These are phyloP conservation scores for Plecotus auritus DNA, from an alignment of 2,113 vertebrate genomes.

Conservation along the genomic window DNA sequence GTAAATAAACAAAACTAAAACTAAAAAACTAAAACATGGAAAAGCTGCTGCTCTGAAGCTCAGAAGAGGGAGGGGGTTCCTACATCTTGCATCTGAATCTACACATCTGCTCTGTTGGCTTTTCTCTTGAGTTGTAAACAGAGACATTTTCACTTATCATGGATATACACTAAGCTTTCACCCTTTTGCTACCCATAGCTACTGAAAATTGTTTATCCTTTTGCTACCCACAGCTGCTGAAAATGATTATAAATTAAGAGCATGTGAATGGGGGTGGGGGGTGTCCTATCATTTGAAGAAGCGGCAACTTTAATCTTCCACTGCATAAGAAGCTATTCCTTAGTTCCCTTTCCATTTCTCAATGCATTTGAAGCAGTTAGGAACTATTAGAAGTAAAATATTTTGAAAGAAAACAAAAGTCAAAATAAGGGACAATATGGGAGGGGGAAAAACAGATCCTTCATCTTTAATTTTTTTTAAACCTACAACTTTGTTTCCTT, in stretches of 20 bases:
- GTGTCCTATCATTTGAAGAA: neutral
- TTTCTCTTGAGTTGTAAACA: conserved; percentile 21
- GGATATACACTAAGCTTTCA: conserved; percentile 17
- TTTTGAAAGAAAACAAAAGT: conserved; percentile 32
- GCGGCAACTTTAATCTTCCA: neutral
- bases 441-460: neutral
- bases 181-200: neutral
- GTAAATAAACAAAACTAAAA: conserved; percentile 2
- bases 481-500: neutral
- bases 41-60: neutral
- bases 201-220: conserved; percentile 24
- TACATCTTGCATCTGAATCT: neutral
- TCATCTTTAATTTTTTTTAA: neutral
- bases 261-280: neutral
- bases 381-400: neutral
- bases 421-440: neutral
- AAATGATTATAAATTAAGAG: conserved; percentile 33
- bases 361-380: neutral
- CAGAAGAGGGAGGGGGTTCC: neutral
- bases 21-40: neutral
- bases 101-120: neutral
- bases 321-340: neutral
- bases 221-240: neutral
- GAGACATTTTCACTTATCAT: conserved; percentile 29
- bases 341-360: neutral